Percentiles rank a stretch among this genome's conserved stretches.
Evolutionary conservation across 1,140 invertebrate genomes (phyloP).

Genomic region (Diprion similis): DNA sequence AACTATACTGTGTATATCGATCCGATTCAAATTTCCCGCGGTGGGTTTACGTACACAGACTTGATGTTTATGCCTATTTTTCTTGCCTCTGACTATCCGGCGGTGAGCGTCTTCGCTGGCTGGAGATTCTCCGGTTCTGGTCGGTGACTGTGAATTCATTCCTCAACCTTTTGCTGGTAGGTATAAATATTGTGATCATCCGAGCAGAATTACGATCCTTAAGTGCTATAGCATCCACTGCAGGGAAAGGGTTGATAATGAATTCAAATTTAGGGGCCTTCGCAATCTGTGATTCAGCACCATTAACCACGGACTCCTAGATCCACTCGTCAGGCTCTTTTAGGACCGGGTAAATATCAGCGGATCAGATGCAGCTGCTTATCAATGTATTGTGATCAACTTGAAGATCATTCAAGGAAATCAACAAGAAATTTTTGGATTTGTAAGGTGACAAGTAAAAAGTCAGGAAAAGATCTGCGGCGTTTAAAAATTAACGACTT

Average conservation of each 20-base stretch:
- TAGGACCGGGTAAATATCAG: background rate
- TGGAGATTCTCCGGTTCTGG: no score
- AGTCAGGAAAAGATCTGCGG: no score
- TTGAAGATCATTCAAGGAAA: no score
- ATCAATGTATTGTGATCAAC: no score
- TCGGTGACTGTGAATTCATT: no score
- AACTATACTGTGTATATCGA: background rate
- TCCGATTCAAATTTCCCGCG: background rate
- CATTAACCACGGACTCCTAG: constrained; percentile 58
- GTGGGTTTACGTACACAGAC: no score
- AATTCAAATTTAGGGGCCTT: constrained; percentile 56
- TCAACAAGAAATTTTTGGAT: no score
- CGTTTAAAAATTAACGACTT: no score
- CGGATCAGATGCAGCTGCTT: background rate
- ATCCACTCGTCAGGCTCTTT: background rate
- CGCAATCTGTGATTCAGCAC: constrained; percentile 62
- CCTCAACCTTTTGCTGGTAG: background rate
- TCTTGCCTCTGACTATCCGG: no score
- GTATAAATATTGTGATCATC: constrained; percentile 2
- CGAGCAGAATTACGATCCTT: background rate
- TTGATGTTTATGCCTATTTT: no score
- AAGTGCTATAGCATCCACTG: constrained; percentile 23
- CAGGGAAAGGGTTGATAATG: constrained; percentile 55
- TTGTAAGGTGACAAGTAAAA: no score
- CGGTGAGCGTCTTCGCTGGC: no score